A percentile compares a stretch with the other conserved stretches of the same genome.
Evolutionary conservation across 2,888 invertebrate genomes (phyloP).

Genomic region (Caenorhabditis sp.): DNA sequence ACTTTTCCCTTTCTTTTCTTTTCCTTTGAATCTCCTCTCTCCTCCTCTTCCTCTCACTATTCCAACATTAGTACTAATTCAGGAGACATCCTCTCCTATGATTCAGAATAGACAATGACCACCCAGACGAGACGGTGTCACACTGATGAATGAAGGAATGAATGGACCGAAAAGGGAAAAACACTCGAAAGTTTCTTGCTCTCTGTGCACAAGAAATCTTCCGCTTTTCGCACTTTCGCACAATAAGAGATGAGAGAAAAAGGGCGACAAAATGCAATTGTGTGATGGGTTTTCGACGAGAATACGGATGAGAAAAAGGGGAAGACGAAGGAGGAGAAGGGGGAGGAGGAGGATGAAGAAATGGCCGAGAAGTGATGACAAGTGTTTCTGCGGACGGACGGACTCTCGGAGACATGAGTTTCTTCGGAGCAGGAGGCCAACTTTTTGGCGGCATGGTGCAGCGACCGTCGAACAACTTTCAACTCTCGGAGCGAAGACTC

Average conservation of each 20-base stretch:
- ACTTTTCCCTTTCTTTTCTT: background rate
- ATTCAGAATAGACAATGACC: slow-evolving; percentile 45
- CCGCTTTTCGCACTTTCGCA: slow-evolving; percentile 44
- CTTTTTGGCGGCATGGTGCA: too few relatives aligned
- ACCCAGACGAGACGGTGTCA: slow-evolving; percentile 11
- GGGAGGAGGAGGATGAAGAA: too few relatives aligned
- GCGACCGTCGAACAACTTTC: too few relatives aligned
- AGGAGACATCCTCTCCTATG: slow-evolving; percentile 2
- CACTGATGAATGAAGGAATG: slow-evolving; percentile 10
- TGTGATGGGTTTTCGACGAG: slow-evolving; percentile 50
- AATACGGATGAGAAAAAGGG: slow-evolving; percentile 25
- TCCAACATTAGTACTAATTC: slow-evolving; percentile 19
- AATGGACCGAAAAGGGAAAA: slow-evolving; percentile 35
- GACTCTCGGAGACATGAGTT: background rate
- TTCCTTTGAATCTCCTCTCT: background rate
- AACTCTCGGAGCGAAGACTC: too few relatives aligned
- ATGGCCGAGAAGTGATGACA: slow-evolving; percentile 54
- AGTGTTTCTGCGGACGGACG: slow-evolving; percentile 48
- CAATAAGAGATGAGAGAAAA: slow-evolving; percentile 17
- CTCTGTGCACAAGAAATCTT: slow-evolving; percentile 42
- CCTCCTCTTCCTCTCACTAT: background rate
- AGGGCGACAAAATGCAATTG: slow-evolving; percentile 51
- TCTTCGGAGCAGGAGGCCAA: background rate
- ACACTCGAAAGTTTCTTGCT: slow-evolving; percentile 56
- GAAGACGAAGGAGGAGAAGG: too few relatives aligned